Conservation (phyloP, 1,140 invertebrate genomes). For the Gonatopus flavifemur region DNA sequence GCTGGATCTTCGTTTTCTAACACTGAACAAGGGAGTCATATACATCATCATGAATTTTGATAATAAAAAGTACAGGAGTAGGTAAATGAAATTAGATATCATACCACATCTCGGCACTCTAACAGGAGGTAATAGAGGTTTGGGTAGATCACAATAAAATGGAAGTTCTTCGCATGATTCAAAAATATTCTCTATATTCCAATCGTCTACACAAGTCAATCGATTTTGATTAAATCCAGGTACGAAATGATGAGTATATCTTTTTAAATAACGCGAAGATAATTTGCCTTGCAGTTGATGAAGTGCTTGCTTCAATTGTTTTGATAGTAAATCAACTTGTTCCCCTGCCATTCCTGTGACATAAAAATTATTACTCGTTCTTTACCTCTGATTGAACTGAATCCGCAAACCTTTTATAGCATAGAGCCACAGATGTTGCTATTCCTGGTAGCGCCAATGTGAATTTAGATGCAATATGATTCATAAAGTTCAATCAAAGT, state of each 20-base stretch:
- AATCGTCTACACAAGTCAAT: conserved; percentile 20
- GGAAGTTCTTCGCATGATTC: conserved; percentile 40
- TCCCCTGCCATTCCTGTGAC: no score
- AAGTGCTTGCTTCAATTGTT: conserved; percentile 29
- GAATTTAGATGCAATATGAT: no score
- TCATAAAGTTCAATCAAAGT: no score
- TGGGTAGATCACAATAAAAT: conserved; percentile 45
- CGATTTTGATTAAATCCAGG: conserved; percentile 37
- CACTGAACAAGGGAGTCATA: conserved; percentile 22
- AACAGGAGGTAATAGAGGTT: conserved; percentile 47
- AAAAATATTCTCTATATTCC: conserved; percentile 29
- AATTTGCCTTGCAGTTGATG: conserved; percentile 29
- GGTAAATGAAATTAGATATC: not conserved
- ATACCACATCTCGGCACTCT: conserved; percentile 36
- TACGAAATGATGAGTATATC: conserved; percentile 32
- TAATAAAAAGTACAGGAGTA: not conserved
- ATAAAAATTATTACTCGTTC: no score
- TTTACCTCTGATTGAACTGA: no score
- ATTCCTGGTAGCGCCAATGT: no score
- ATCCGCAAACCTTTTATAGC: no score
- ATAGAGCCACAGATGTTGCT: no score
- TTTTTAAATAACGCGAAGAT: conserved; percentile 17
- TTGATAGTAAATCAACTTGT: conserved; percentile 23
- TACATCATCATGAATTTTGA: not conserved
- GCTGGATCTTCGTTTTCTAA: conserved; percentile 35